Evolutionary conservation across 2,113 vertebrate genomes (phyloP).

Genomic region (Caranx ignobilis): DNA sequence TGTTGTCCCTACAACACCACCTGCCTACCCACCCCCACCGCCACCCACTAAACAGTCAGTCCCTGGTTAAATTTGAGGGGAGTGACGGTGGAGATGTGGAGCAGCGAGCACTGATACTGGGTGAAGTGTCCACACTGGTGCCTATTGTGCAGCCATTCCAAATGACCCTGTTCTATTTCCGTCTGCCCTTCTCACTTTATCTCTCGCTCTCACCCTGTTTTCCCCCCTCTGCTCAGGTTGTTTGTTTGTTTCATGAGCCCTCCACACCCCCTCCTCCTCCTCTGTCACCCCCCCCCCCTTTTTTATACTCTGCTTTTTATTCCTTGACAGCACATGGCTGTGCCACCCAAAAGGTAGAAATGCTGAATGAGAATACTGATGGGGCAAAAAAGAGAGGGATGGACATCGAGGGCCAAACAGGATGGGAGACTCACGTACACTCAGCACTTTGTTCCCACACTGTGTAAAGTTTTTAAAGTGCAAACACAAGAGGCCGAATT

Average conservation of each 20-base stretch:
- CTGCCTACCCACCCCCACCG: background rate
- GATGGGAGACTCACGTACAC: constrained; percentile 30
- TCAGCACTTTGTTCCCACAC: constrained; percentile 52
- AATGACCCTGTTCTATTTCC: constrained; percentile 64
- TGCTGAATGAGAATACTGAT: constrained; percentile 45
- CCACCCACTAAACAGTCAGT: constrained; percentile 18
- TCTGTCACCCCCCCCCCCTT: background rate
- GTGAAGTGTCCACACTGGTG: constrained; percentile 45
- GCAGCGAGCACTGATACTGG: constrained; percentile 21
- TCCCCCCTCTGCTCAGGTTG: background rate
- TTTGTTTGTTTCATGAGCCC: constrained; percentile 11
- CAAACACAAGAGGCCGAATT: constrained; percentile 33
- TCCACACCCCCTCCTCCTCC: background rate
- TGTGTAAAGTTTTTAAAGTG: constrained; percentile 57
- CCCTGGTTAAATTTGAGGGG: constrained; percentile 33
- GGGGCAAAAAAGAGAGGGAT: constrained; percentile 12
- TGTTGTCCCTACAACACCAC: background rate
- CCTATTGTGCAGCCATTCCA: constrained; percentile 59
- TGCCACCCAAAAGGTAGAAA: constrained; percentile 43
- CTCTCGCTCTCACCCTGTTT: background rate
- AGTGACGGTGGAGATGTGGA: constrained; percentile 32
- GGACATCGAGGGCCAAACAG: constrained; percentile 19
- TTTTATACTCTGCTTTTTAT: constrained; percentile 13
- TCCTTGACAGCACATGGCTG: constrained; percentile 40
- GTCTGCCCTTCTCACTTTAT: constrained; percentile 41